Base-by-base conservation (phyloP, 1,140 invertebrate species). In the Eurosta solidaginis region DNA sequence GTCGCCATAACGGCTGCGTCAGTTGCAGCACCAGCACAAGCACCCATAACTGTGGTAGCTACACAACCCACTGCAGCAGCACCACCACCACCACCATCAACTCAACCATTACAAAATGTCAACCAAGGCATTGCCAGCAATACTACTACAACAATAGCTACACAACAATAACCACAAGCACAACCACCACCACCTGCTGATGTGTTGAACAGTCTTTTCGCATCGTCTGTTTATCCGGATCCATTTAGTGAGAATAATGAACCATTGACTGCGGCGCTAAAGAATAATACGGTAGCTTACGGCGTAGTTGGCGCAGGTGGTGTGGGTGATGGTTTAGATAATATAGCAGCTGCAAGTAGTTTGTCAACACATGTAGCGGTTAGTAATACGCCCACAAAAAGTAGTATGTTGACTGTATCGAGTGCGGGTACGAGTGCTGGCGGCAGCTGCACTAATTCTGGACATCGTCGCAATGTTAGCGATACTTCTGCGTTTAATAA, bases 401-500 rank as follows among this genome's bases (percentile, higher is more conserved):
- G 59, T 33, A 40, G 47, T 54, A 44, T 54, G 4, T 33, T 52
- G 20, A 42, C 44, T 77, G 59, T 68, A 20, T 50, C 77, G 44
- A 22, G 80, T 50, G n/a, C 80, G 7, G 42, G 77, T 17, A 42
- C 79, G 2, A 78, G 79, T 63, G 44, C 76, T 47, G 27, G 78
- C 25, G 40, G 74, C 36, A 59, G 74, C 42, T 42, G 52, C 36
- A 63, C 76, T 25, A 59, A 59, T 7, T 79, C 82, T 44, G 89
- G 91, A 9, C 95, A 96, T 87, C 88, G 94, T 47, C 90, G 95
- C 50, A 96, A 96, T 86, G 93, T 95, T 83, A 96, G 94, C 86
- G 95, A 96, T 84, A 96, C 95, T 1, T 95, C 94, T 68, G 94
- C 94, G 81, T 94, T 96, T 83, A 95, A 94, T 83, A 95, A 94